Evolutionary conservation across 2,888 invertebrate genomes (phyloP).

Genomic region (Hofmannophila pseudospretella): DNA sequence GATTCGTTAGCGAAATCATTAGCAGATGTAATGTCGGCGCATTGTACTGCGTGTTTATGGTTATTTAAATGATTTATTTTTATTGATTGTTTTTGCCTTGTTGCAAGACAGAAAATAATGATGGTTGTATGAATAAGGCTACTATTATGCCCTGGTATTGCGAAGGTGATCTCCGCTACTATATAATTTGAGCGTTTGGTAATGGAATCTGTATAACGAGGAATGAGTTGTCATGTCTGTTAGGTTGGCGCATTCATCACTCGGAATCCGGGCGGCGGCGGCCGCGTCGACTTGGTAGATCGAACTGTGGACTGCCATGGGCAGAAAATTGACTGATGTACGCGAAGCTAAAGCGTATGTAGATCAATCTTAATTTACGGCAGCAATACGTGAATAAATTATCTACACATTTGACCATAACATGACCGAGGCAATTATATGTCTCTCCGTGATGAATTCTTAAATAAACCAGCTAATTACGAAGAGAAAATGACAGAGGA

Average conservation of each 20-base stretch:
- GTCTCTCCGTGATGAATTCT: background rate
- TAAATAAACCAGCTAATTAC: slow-evolving; percentile 36
- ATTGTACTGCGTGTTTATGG: slow-evolving; percentile 77
- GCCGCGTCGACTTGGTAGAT: slow-evolving; percentile 22
- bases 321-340: slow-evolving; percentile 33
- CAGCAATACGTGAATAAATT: background rate
- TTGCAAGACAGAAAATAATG: slow-evolving; percentile 77
- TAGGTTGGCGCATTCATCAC: slow-evolving; percentile 60
- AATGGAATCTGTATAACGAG: slow-evolving; percentile 68
- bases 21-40: slow-evolving; percentile 75
- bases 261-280: slow-evolving; percentile 25
- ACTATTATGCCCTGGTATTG: slow-evolving; percentile 62
- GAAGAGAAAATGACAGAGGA: slow-evolving; percentile 40
- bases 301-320: slow-evolving; percentile 29
- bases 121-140: slow-evolving; percentile 69
- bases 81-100: slow-evolving; percentile 78
- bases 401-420: background rate
- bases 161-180: slow-evolving; percentile 66
- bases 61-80: slow-evolving; percentile 79
- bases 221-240: slow-evolving; percentile 73
- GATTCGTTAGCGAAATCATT: slow-evolving; percentile 78
- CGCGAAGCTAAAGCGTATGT: slow-evolving; percentile 23
- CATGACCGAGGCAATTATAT: background rate
- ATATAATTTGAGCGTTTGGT: slow-evolving; percentile 69
- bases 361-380: slow-evolving; percentile 17